A percentile compares a stretch with the other conserved stretches of the same genome.
These are phyloP conservation scores for Nycteola revayana DNA, from an alignment of 2,888 invertebrate genomes.

Conservation along the genomic window DNA sequence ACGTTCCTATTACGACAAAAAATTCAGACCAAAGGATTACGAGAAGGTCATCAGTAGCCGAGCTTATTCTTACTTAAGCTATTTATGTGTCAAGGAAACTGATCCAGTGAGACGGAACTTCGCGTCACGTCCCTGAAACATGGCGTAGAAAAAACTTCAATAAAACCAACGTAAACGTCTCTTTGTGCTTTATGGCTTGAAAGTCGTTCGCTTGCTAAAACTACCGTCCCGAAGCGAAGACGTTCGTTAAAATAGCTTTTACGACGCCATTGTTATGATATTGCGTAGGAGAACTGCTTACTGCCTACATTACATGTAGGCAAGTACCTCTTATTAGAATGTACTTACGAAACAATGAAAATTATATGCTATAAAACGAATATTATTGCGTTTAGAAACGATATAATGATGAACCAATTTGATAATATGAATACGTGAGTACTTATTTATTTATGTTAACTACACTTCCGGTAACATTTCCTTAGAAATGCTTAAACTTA, in stretches of 20 bases:
- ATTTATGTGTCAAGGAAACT: too few species aligned
- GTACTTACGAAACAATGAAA: slow-evolving; percentile 6
- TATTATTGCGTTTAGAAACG: slow-evolving; percentile 7
- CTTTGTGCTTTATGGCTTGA: slow-evolving; percentile 65
- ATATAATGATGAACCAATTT: too few species aligned
- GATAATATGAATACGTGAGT: too few species aligned
- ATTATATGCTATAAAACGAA: slow-evolving; percentile 4
- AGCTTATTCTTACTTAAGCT: too few species aligned
- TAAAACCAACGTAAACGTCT: slow-evolving; percentile 58
- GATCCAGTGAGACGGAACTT: too few species aligned
- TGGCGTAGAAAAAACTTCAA: slow-evolving; percentile 62
- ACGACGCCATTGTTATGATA: slow-evolving; percentile 40
- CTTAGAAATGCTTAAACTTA: too few species aligned
- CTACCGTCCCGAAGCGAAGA: slow-evolving; percentile 47
- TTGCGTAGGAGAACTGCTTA: slow-evolving; percentile 25
- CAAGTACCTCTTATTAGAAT: slow-evolving; percentile 6
- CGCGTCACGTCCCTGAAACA: slow-evolving; percentile 41
- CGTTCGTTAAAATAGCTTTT: slow-evolving; percentile 54
- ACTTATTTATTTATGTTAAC: too few species aligned
- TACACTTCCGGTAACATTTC: too few species aligned
- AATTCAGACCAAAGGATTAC: slow-evolving; percentile 8
- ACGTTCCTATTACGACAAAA: slow-evolving; percentile 31
- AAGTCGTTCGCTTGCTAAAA: slow-evolving; percentile 56
- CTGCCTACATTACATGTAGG: slow-evolving; percentile 15
- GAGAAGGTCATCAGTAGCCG: too few species aligned